Conservation (phyloP, 2,797 vertebrate species). For the Chrysocyon brachyurus region DNA sequence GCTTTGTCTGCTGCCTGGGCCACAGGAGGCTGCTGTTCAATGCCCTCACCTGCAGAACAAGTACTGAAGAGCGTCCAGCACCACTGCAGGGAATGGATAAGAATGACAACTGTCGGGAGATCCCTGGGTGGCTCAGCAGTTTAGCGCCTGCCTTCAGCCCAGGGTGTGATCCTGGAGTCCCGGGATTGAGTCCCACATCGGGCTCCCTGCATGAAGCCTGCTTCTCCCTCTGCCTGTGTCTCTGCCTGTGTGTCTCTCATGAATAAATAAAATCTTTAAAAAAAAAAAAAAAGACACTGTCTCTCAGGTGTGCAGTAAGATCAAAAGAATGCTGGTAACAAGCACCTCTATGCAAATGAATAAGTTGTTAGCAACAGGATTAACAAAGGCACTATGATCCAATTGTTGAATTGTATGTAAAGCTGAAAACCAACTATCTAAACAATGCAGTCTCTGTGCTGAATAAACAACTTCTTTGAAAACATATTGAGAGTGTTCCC, state of each 20-base stretch:
- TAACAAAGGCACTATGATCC: background rate
- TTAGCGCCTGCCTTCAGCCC: too few species aligned
- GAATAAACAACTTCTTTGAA: slow-evolving; percentile 12
- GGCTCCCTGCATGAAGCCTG: too few species aligned
- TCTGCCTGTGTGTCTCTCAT: too few species aligned
- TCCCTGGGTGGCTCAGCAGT: too few species aligned
- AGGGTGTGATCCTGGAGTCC: too few species aligned
- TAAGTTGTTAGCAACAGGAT: background rate
- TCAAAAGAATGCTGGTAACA: background rate
- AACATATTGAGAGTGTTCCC: background rate
- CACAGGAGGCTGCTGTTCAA: background rate
- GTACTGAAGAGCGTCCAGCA: too few species aligned
- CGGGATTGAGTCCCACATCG: too few species aligned
- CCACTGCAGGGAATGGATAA: background rate
- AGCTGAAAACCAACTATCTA: slow-evolving; percentile 34
- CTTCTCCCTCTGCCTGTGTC: too few species aligned
- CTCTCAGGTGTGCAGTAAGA: background rate
- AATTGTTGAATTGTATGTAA: background rate
- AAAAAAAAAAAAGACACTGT: too few species aligned
- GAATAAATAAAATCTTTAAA: too few species aligned
- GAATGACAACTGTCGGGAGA: background rate
- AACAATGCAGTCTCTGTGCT: background rate
- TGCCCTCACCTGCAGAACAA: background rate
- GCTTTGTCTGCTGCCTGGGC: background rate
- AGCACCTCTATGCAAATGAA: background rate